Base-by-base conservation (phyloP, 2,888 invertebrate genomes). In the Caenorhabditis angaria region DNA sequence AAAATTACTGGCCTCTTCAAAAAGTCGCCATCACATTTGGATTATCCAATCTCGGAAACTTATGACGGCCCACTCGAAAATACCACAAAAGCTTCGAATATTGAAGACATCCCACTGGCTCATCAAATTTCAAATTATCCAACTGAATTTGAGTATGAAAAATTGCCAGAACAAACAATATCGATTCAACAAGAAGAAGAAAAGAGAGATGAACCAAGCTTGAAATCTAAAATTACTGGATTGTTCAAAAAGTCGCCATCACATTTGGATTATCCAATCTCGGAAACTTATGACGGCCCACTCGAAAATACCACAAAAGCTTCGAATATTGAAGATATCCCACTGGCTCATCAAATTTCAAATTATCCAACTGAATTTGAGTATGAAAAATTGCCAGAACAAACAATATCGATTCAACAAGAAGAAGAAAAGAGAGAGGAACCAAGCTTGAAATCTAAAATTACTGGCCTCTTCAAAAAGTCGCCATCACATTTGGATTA, bases 241-340 rank as follows among this genome's bases (percentile, higher is more conserved):
- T 50, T 78, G 32, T 78, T 78, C 73, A 78, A 77, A 62, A 73
- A 70, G 55, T 64, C 76, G 14, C 59, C 71, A 12, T 62, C 76
- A 28, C 78, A 76, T 47, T 62, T 57, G 25, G 78, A 78, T 63
- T 78, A 78, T 54, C 78, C 78, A 24, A 65, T 51, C 28, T 65
- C 65, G 50, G 79, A 77, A n/a, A 24, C 35, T 53, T 80, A 70
- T 61, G 67, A 65, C 14, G 80, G 80, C 50, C 76, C 79, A 53
- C 24, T 66, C 14, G 75, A 76, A 22, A 61, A 64, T 35, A 80
- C 76, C 47, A 62, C 51, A 22, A 41, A 65, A 53, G 25, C 58
- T n/a, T 14, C 35, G 14, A 81, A 81, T 22, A 59, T 81, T 25
- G 76, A 76, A 8, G 76, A 63, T 22, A 24, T 63, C 12, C 76